Evolutionary conservation across 2,888 invertebrate species (phyloP), one percentile per base, ranked within the genome.

Genomic region (Macaria notata): DNA sequence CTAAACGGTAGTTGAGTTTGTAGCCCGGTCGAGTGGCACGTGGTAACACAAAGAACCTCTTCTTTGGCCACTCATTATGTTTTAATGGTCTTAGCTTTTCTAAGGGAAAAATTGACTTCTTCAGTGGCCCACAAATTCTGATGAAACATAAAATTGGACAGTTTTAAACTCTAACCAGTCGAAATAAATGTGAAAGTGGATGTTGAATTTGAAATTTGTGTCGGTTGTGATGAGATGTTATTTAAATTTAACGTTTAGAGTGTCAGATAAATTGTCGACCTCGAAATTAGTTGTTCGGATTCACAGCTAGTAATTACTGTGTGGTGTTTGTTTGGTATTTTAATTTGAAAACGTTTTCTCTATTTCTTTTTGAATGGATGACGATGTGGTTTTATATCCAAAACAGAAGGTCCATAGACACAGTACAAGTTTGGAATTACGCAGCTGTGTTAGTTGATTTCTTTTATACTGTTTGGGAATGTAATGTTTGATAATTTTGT

Each of bases 181-280:
- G 54, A 0, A 9, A 46, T 72, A 78, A 58, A 59, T 56, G 48
- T 50, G 6, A 19, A 4, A 46, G 19, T 42, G 41, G 3, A 31
- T 71, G 49, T 59, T n/a, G 7, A 36, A 2, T 7, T 41, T 3
- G 50, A 51, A 51, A 9, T 30, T 54, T 48, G 54, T 47, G 47
- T 30, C 41, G 41, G 44, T 51, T 59, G 59, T 59, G 59, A 54
- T 59, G 59, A 59, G 59, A 51, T 55, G 61, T 51, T 49, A 49
- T 31, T 56, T 65, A 68, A 61, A 51, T 64, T 77, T 36, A 81
- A 83, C 81, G 79, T 80, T 86, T 86, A 73, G 78, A 81, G 77
- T 87, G 86, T 85, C 86, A 83, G 86, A 83, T 88, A 85, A 88
- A 88, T 86, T 79, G 82, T 88, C 81, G 86, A 85, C 82, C 83